Evolutionary conservation across 2,888 invertebrate species (phyloP).

Genomic region (Brachypterus glaber): DNA sequence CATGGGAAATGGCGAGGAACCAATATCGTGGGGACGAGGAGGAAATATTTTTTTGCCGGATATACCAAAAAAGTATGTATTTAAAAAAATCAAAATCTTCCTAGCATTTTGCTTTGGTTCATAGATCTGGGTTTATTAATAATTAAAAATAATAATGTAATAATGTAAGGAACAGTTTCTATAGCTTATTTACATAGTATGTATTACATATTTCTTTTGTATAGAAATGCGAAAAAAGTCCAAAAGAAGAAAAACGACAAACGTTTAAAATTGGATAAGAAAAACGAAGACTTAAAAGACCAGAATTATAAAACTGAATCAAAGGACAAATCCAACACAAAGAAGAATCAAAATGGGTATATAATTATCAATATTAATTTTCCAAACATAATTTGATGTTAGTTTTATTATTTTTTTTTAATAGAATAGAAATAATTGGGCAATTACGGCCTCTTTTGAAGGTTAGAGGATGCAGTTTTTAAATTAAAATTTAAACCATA

Average conservation of each 20-base stretch:
- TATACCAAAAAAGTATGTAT: slow-evolving; percentile 22
- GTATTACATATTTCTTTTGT: no score
- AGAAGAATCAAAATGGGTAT: slow-evolving; percentile 32
- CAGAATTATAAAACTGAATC: slow-evolving; percentile 23
- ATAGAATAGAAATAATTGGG: no score
- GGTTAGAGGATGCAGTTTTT: no score
- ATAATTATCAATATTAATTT: slow-evolving; percentile 28
- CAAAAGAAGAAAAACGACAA: slow-evolving; percentile 25
- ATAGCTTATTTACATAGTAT: no score
- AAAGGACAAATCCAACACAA: slow-evolving; percentile 24
- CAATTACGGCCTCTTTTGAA: no score
- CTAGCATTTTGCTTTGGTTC: no score
- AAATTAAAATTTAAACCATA: no score
- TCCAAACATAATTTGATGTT: slow-evolving; percentile 9
- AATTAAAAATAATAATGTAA: no score
- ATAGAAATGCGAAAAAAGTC: slow-evolving; percentile 18
- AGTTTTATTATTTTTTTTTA: background rate
- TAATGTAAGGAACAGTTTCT: no score
- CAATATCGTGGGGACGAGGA: slow-evolving; percentile 54
- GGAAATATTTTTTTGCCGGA: slow-evolving; percentile 16
- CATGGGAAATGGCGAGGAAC: slow-evolving; percentile 39
- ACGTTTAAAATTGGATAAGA: slow-evolving; percentile 16
- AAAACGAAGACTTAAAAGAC: no score
- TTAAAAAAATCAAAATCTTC: background rate
- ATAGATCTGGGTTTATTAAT: no score